These are phyloP conservation scores for Mythimna pallens DNA, from an alignment of 2,888 invertebrate species.

Conservation along the genomic window DNA sequence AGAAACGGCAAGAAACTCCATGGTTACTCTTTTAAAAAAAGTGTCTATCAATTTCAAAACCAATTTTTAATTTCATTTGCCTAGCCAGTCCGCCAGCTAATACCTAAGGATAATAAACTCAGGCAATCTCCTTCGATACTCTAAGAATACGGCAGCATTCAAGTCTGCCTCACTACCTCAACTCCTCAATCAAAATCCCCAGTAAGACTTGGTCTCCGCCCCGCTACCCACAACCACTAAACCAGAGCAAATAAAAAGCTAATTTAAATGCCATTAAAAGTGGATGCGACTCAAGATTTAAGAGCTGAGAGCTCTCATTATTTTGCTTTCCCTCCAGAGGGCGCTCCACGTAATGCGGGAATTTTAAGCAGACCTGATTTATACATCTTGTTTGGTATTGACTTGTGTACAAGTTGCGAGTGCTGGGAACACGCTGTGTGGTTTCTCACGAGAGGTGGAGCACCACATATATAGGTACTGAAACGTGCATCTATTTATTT, in stretches of 20 bases:
- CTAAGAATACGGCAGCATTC: background rate
- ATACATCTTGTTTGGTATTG: constrained; percentile 66
- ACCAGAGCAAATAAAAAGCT: constrained; percentile 86
- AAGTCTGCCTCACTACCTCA: background rate
- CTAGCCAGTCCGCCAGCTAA: too few relatives aligned
- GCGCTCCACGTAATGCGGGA: constrained; percentile 61
- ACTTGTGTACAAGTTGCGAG: constrained; percentile 42
- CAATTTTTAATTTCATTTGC: too few relatives aligned
- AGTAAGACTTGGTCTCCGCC: constrained; percentile 29
- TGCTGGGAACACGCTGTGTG: background rate
- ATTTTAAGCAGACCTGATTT: constrained; percentile 70
- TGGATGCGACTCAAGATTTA: constrained; percentile 84
- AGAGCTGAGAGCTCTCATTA: constrained; percentile 72
- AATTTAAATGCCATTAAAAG: constrained; percentile 90
- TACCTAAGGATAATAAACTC: too few relatives aligned
- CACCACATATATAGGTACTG: background rate
- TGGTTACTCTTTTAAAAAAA: too few relatives aligned
- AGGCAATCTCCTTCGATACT: too few relatives aligned
- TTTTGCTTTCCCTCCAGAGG: constrained; percentile 63
- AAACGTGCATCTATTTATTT: background rate
- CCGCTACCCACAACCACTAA: constrained; percentile 54
- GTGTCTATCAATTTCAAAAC: too few relatives aligned
- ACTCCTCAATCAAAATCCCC: constrained; percentile 32
- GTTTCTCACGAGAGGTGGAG: background rate
- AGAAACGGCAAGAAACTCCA: too few relatives aligned